A percentile compares a stretch with the other conserved stretches of the same genome.
phyloP scores from a whole-genome alignment of 2,797 vertebrate genomes.

The Acipenser transmontanus region DNA sequence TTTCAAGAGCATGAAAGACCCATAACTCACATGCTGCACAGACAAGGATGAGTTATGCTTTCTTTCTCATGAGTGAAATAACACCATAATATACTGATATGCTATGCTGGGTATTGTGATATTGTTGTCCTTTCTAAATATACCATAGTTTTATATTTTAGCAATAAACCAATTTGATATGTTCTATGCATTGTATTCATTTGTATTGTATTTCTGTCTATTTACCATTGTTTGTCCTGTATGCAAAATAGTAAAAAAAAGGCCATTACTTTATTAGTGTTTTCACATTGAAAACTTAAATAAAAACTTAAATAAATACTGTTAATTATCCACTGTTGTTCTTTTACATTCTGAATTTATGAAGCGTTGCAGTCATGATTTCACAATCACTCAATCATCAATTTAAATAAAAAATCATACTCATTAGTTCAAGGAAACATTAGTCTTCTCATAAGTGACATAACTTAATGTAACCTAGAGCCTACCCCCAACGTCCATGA shows the following conservation, averaged over 20 bases:
- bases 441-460: no score
- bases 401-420: no score
- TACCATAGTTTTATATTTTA: background rate
- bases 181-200: no score
- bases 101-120: background rate
- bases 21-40: background rate
- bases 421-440: no score
- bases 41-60: conserved; percentile 6
- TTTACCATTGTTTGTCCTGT: no score
- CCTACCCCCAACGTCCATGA: background rate
- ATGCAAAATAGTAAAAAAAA: background rate
- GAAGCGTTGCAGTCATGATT: no score
- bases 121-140: background rate
- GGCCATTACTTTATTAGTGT: background rate
- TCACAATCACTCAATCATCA: no score
- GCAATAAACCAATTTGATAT: background rate
- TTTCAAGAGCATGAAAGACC: conserved; percentile 1
- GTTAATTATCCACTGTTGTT: background rate
- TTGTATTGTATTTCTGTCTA: no score
- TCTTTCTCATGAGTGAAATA: background rate
- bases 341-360: no score
- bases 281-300: background rate
- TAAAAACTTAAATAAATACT: background rate
- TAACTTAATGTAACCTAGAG: background rate
- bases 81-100: background rate